Base-by-base conservation (phyloP, 2,888 invertebrate species). In the Ichneumoninae sp. region DNA sequence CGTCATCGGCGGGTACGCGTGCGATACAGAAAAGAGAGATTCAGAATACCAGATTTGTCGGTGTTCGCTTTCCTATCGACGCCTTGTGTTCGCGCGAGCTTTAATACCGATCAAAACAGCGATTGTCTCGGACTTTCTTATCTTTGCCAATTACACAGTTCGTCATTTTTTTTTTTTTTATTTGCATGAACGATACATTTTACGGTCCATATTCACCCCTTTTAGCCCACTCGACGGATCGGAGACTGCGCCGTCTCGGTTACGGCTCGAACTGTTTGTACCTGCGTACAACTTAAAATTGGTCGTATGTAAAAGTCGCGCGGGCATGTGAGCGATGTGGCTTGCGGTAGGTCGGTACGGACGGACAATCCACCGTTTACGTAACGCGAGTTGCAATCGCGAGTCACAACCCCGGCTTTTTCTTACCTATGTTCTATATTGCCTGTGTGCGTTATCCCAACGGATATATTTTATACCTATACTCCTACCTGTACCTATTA, bases 261-360 rank as follows among this genome's bases (percentile, higher is more conserved):
- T 52, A 70, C 36, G n/a, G 7, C 30, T 57, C 33, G 30, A 22
- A 1, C 40, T 8, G 57, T 30, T 30, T 26, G 19, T 30, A 30
- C 44, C 77, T 52, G 69, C 44, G 13, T 44, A 13, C 52, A 50
- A 52, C 66, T 70, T 71, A 75, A 74, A 78, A 81, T 44, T 44
- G 44, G 13, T 13, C 44, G 13, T 82, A 81, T 77, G 62, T 72
- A 74, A 77, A 71, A 82, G 75, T 62, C 33, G 54, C 74, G 71
- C 74, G 52, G 81, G 65, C 60, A 44, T 77, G 60, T 50, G 74
- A 78, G 75, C 77, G 72, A 88, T 82, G 88, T 88, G 86, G 88
- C 87, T 88, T 89, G 88, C 83, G 88, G 88, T 87, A 88, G 87
- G 88, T 88, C 87, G 82, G 80, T 77, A 78, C 77, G 84, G 79